Conservation (phyloP, 1,140 invertebrate species). For the Atta cephalotes region DNA sequence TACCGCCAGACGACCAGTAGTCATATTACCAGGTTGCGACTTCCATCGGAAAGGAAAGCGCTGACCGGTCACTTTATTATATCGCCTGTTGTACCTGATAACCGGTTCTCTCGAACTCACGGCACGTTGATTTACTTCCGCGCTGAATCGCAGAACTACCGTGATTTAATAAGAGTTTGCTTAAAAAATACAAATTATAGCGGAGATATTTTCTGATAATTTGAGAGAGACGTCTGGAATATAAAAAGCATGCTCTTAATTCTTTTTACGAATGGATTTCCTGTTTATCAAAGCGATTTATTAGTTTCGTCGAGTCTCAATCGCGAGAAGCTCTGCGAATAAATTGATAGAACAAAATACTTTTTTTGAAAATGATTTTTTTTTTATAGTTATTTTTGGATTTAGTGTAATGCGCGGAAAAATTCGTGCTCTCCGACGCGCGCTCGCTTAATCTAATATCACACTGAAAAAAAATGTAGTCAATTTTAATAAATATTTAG, state of each 20-base stretch:
- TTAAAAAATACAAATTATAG: slow-evolving; percentile 12
- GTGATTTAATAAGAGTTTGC: background rate
- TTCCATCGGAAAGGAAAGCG: slow-evolving; percentile 45
- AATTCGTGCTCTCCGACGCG: background rate
- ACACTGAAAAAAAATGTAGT: no score
- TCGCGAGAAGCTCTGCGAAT: background rate
- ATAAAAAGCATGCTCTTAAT: background rate
- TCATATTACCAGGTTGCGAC: slow-evolving; percentile 41
- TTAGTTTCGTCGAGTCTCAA: background rate
- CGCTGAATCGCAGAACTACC: background rate
- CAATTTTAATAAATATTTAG: no score
- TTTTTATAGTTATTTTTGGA: background rate
- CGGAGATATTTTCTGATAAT: background rate
- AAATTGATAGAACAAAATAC: background rate
- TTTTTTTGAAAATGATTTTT: background rate
- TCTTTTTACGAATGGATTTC: background rate
- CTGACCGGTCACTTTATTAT: slow-evolving; percentile 54
- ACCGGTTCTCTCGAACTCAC: slow-evolving; percentile 36
- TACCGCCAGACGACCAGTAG: slow-evolving; percentile 33
- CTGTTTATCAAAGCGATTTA: background rate
- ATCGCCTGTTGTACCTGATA: slow-evolving; percentile 14
- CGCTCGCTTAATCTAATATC: slow-evolving; percentile 37
- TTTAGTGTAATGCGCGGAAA: background rate
- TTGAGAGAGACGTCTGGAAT: background rate
- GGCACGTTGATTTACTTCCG: slow-evolving; percentile 26